phyloP scores from a whole-genome alignment of 2,888 invertebrate genomes.

The Ennomos erosarius region DNA sequence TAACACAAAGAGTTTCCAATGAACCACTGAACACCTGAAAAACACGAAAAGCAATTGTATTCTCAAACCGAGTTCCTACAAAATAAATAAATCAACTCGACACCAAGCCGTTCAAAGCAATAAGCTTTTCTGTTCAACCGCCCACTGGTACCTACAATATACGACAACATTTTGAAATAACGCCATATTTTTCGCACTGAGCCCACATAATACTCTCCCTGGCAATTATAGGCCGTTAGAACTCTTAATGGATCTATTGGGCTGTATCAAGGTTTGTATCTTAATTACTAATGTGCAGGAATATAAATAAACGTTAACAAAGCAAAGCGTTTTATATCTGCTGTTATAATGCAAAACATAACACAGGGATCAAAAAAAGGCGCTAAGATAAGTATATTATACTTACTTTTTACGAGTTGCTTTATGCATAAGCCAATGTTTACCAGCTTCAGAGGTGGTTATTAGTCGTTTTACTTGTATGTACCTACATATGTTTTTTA shows the following conservation, averaged over 20 bases:
- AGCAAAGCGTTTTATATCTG: constrained; percentile 2
- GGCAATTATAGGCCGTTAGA: constrained; percentile 68
- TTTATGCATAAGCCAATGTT: too few relatives aligned
- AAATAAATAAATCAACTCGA: constrained; percentile 35
- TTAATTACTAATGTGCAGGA: constrained; percentile 70
- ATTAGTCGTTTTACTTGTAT: too few relatives aligned
- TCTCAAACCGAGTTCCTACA: constrained; percentile 12
- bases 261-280: constrained; percentile 63
- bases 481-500: too few relatives aligned
- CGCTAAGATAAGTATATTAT: too few relatives aligned
- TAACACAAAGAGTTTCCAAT: constrained; percentile 11
- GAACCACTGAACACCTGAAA: constrained; percentile 11
- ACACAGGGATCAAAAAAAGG: background rate
- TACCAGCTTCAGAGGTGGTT: too few relatives aligned
- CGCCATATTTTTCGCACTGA: constrained; percentile 59
- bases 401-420: too few relatives aligned
- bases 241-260: constrained; percentile 63
- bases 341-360: background rate
- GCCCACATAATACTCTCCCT: constrained; percentile 58
- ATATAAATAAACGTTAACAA: constrained; percentile 45
- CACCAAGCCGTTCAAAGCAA: constrained; percentile 31
- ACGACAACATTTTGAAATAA: constrained; percentile 53
- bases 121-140: constrained; percentile 30
- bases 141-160: constrained; percentile 39
- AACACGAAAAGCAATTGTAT: constrained; percentile 21